phyloP scores from a whole-genome alignment of 1,140 invertebrate species.

The Ceratitis capitata region DNA sequence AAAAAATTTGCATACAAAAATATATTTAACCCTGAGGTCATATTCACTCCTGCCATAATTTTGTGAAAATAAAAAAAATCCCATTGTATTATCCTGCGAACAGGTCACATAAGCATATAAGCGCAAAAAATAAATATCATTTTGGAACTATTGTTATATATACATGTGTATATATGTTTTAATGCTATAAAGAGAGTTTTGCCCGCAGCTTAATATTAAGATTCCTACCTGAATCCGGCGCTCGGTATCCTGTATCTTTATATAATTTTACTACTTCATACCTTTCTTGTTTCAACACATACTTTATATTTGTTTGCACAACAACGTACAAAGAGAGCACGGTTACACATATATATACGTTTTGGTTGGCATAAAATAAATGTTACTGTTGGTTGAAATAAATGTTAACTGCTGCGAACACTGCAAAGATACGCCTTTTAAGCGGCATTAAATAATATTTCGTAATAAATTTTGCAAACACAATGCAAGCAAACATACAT shows the following conservation, averaged over 20 bases:
- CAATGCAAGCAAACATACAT: background rate
- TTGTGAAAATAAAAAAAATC: background rate
- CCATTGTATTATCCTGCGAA: no score
- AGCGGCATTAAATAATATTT: conserved; percentile 24
- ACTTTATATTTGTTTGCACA: no score
- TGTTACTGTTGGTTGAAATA: no score
- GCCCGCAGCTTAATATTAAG: background rate
- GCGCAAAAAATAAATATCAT: background rate
- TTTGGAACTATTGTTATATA: background rate
- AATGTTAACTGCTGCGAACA: background rate
- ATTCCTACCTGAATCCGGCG: background rate
- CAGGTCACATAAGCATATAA: background rate
- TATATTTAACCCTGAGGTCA: background rate
- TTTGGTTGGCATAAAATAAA: background rate
- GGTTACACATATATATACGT: no score
- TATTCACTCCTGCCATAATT: background rate
- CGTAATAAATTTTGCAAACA: background rate
- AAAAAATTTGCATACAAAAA: background rate
- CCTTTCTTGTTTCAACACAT: no score
- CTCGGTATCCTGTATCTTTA: background rate
- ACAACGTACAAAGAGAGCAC: no score
- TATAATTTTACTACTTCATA: background rate
- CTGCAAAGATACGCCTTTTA: background rate
- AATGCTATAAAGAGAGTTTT: background rate
- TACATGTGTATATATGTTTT: background rate